Evolutionary conservation across 2,888 invertebrate species (phyloP).

Genomic region (Calliopum simillimum): DNA sequence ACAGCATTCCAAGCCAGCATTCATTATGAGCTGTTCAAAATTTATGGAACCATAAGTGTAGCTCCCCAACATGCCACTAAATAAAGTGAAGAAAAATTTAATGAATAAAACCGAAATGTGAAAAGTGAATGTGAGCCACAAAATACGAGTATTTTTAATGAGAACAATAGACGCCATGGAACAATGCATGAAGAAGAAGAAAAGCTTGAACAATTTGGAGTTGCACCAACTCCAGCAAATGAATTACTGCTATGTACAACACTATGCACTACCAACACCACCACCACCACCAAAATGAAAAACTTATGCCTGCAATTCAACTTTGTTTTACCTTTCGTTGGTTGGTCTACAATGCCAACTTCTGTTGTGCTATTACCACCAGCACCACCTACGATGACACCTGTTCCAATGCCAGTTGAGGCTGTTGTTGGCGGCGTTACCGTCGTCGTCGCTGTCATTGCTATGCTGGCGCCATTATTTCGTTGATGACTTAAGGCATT

Average conservation of each 20-base stretch:
- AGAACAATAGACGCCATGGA: too few species aligned
- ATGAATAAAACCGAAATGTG: too few species aligned
- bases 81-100: too few species aligned
- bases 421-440: neutral
- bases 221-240: neutral
- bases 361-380: conserved; percentile 26
- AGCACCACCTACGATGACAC: conserved; percentile 9
- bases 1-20: too few species aligned
- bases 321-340: conserved; percentile 2
- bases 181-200: too few species aligned
- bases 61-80: too few species aligned
- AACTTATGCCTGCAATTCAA: neutral
- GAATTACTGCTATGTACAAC: too few species aligned
- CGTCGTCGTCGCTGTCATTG: neutral
- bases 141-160: too few species aligned
- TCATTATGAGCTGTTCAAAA: too few species aligned
- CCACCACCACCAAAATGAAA: neutral
- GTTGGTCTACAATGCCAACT: conserved; percentile 23
- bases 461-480: conserved; percentile 29
- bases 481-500: neutral
- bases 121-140: too few species aligned
- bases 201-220: too few species aligned
- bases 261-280: neutral
- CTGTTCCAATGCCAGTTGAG: conserved; percentile 35
- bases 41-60: too few species aligned